Evolutionary conservation across 2,797 vertebrate genomes (phyloP).

Genomic region (Acanthornis magna): DNA sequence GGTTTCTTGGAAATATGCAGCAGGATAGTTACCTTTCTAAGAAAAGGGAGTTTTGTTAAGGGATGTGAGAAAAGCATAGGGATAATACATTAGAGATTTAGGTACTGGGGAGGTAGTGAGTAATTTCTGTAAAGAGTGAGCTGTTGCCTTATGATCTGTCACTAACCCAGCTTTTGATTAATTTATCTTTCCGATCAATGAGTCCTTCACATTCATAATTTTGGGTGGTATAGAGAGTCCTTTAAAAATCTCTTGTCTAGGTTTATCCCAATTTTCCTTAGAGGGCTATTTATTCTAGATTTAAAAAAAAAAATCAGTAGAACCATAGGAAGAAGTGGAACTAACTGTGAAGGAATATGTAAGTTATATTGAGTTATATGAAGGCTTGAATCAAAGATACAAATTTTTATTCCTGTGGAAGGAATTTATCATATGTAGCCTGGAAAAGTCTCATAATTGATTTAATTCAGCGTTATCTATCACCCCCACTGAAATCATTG

Average conservation of each 20-base stretch:
- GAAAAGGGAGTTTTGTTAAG: neutral
- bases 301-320: neutral
- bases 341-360: neutral
- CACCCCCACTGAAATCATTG: neutral
- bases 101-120: neutral
- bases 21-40: neutral
- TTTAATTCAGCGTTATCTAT: neutral
- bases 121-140: slow-evolving; percentile 12
- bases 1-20: neutral
- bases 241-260: neutral
- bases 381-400: neutral
- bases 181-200: slow-evolving; percentile 7
- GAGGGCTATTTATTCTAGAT: neutral
- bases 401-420: neutral
- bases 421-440: neutral
- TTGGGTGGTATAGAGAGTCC: neutral
- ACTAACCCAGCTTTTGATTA: neutral
- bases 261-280: neutral
- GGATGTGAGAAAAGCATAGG: neutral
- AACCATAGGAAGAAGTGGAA: neutral
- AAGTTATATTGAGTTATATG: neutral
- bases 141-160: neutral
- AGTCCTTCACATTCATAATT: neutral
- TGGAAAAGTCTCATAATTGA: neutral
- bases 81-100: neutral